These are phyloP conservation scores for Aphelenchoides fujianensis DNA, from an alignment of 1,140 invertebrate species.

Conservation along the genomic window DNA sequence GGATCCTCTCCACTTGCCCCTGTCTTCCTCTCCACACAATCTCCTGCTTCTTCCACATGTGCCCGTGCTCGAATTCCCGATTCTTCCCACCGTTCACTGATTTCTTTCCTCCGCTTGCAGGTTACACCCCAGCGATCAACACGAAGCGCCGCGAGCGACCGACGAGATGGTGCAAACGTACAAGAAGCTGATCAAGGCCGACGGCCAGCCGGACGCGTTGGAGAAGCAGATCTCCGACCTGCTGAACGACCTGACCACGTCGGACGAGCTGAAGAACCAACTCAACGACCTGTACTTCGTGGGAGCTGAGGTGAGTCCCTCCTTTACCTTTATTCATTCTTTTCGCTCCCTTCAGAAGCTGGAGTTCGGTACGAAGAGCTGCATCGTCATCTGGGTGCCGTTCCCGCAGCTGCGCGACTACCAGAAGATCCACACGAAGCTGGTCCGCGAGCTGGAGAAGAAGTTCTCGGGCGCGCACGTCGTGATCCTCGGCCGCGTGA, in stretches of 20 bases:
- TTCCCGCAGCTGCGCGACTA: slow-evolving; percentile 93
- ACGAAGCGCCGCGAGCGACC: background rate
- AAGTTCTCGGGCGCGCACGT: slow-evolving; percentile 99
- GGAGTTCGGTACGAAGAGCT: slow-evolving; percentile 83
- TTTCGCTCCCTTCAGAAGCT: slow-evolving; percentile 69
- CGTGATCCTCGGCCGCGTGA: slow-evolving; percentile 81
- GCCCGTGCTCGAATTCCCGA: too few species aligned
- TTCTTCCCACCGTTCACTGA: too few species aligned
- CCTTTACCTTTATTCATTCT: slow-evolving; percentile 11
- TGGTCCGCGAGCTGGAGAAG: slow-evolving; percentile 97
- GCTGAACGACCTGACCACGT: slow-evolving; percentile 89
- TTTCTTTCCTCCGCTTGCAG: background rate
- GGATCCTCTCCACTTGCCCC: too few species aligned
- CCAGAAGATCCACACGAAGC: slow-evolving; percentile 92
- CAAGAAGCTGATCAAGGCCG: slow-evolving; percentile 57
- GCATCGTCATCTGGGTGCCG: slow-evolving; percentile 96
- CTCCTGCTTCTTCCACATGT: too few species aligned
- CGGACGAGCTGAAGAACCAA: slow-evolving; percentile 91
- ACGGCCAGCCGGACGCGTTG: slow-evolving; percentile 55
- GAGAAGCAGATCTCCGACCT: slow-evolving; percentile 74
- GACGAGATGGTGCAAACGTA: slow-evolving; percentile 43
- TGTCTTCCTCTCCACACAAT: too few species aligned
- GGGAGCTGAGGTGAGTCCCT: slow-evolving; percentile 78
- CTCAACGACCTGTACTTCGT: slow-evolving; percentile 91
- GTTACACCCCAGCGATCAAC: too few species aligned